Evolutionary conservation across 1,140 invertebrate species (phyloP), one percentile per base, ranked within the genome.

Genomic region (Heliconius hewitsoni): DNA sequence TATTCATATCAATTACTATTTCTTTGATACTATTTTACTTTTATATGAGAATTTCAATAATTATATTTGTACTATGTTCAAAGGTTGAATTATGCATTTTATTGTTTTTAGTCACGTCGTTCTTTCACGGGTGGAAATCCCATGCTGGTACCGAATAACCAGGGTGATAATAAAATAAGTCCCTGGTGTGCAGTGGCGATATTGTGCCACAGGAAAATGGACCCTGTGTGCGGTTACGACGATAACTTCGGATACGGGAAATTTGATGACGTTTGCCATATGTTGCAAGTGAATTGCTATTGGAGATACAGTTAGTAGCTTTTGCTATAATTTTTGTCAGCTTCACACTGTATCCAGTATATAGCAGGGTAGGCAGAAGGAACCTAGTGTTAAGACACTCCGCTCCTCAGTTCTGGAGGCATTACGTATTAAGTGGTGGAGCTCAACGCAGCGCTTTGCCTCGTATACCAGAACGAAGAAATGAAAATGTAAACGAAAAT

Each of bases 261-360:
- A 76, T 92, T 93, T 78, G 85, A 91, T 55, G 87, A 92, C 46
- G 57, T 91, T 11, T 92, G 91, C 50, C 91, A 92, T 73, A 86
- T 93, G 86, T 55, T 92, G 8, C 81, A 89, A 78, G 89, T 93
- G 9, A 91, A 93, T 74, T 93, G 91, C 78, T 92, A 87, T 84
- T 91, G 87, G 88, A 89, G 89, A 80, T 90, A 91, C 39, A 90
- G 90, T 91, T 85, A 88, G 91, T 89, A 74, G 73, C 18, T 76
- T 55, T 37, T 37, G 34, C 6, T 37, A 37, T 37, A 37, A 37
- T 8, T 37, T 37, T 37, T 37, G 34, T 37, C 34, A 37, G 6
- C 34, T 37, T 37, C 34, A 37, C 34, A 6, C 34, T 37, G 34
- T 8, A 37, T 37, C 34, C 34, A 5, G 34, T 6, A 6, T 6